A percentile compares a stretch with the other conserved stretches of the same genome.
phyloP scores from a whole-genome alignment of 2,113 vertebrate species.

The Tyrannus savana region DNA sequence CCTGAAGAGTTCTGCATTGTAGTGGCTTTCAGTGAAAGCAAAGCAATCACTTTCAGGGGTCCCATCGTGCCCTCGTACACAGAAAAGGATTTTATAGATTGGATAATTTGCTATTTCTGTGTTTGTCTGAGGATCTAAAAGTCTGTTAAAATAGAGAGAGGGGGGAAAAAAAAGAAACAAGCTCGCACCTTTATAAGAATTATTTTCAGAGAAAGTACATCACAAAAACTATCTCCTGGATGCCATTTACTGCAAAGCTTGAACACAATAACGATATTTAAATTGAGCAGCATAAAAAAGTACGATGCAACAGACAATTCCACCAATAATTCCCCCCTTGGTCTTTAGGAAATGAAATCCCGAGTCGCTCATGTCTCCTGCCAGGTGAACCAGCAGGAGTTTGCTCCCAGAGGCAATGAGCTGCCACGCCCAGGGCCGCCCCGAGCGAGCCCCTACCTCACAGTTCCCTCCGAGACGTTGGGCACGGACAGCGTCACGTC shows the following conservation, averaged over 20 bases:
- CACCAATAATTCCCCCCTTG: background rate
- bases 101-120: slow-evolving; percentile 97
- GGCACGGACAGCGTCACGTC: slow-evolving; percentile 96
- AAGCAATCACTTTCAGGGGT: slow-evolving; percentile 97
- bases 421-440: background rate
- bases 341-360: background rate
- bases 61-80: slow-evolving; percentile 94
- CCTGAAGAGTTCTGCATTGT: slow-evolving; percentile 97
- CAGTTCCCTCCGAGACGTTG: slow-evolving; percentile 94
- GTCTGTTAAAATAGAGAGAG: slow-evolving; percentile 72
- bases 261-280: background rate
- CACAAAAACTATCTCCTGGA: background rate
- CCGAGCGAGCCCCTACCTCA: slow-evolving; percentile 77
- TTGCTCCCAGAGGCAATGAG: background rate
- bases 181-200: background rate
- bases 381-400: background rate
- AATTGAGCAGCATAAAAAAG: background rate
- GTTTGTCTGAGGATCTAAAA: slow-evolving; percentile 91
- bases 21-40: slow-evolving; percentile 98
- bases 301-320: background rate
- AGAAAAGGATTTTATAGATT: slow-evolving; percentile 99
- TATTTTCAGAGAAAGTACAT: background rate
- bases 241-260: background rate
- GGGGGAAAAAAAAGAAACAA: background rate
- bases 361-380: background rate